Evolutionary conservation across 2,888 invertebrate genomes (phyloP).

Genomic region (Phania funesta): DNA sequence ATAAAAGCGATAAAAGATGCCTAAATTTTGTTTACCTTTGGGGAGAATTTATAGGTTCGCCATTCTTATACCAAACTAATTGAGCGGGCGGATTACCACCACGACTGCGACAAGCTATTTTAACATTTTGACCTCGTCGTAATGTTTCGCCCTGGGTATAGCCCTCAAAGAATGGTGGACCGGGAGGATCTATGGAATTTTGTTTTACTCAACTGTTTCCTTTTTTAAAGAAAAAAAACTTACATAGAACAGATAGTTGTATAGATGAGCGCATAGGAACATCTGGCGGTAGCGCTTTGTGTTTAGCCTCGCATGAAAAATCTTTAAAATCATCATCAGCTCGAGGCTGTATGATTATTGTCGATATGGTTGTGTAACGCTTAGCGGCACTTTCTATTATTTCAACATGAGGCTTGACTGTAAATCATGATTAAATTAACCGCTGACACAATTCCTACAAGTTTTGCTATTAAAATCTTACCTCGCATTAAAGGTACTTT

Average conservation of each 20-base stretch:
- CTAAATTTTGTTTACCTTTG: slow-evolving; percentile 70
- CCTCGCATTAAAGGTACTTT: slow-evolving; percentile 71
- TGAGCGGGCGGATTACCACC: slow-evolving; percentile 79
- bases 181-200: slow-evolving; percentile 75
- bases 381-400: slow-evolving; percentile 75
- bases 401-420: slow-evolving; percentile 72
- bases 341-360: slow-evolving; percentile 73
- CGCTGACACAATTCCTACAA: not conserved
- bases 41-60: slow-evolving; percentile 74
- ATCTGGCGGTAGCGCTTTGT: slow-evolving; percentile 78
- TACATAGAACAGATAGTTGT: slow-evolving; percentile 78
- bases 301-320: slow-evolving; percentile 77
- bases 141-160: slow-evolving; percentile 76
- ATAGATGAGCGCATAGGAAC: slow-evolving; percentile 78
- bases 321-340: slow-evolving; percentile 78
- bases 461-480: slow-evolving; percentile 63
- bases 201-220: not conserved
- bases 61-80: slow-evolving; percentile 77
- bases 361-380: slow-evolving; percentile 76
- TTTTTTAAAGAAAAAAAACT: slow-evolving; percentile 64
- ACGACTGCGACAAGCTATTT: slow-evolving; percentile 78
- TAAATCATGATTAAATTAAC: slow-evolving; percentile 6
- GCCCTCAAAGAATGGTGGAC: slow-evolving; percentile 78
- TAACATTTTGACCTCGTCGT: slow-evolving; percentile 76
- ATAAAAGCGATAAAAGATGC: not conserved